These are phyloP conservation scores for Chrysolina americana DNA, from an alignment of 2,888 invertebrate species.

Conservation along the genomic window DNA sequence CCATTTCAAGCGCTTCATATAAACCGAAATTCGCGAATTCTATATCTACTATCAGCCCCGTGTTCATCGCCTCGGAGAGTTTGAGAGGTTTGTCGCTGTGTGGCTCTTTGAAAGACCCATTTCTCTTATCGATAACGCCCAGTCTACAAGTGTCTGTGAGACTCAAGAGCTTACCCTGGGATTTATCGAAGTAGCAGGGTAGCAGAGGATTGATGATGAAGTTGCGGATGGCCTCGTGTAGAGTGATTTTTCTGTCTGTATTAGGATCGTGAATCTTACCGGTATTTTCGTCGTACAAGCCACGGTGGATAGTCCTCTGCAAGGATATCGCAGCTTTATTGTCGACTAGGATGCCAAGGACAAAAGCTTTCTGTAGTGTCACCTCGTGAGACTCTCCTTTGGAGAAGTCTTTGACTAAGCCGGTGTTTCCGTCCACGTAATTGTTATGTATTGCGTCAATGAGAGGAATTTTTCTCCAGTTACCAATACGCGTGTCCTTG, in stretches of 20 bases:
- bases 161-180: constrained; percentile 79
- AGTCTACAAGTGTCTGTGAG: constrained; percentile 86
- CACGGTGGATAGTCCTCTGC: constrained; percentile 89
- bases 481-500: constrained; percentile 82
- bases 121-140: constrained; percentile 85
- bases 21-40: constrained; percentile 87
- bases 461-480: constrained; percentile 84
- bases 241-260: constrained; percentile 83
- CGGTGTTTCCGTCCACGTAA: constrained; percentile 80
- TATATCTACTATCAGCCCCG: constrained; percentile 88
- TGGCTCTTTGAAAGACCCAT: constrained; percentile 84
- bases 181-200: constrained; percentile 86
- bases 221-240: constrained; percentile 87
- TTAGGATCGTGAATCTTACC: constrained; percentile 88
- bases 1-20: constrained; percentile 85
- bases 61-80: constrained; percentile 81
- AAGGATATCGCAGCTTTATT: constrained; percentile 86
- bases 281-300: constrained; percentile 84
- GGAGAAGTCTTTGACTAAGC: constrained; percentile 80
- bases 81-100: constrained; percentile 77
- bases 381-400: constrained; percentile 77
- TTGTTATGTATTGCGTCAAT: constrained; percentile 83
- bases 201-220: constrained; percentile 86
- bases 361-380: constrained; percentile 83
- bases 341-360: constrained; percentile 85